Evolutionary conservation across 1,140 invertebrate species (phyloP).

Genomic region (Drosophila parabipectinata): DNA sequence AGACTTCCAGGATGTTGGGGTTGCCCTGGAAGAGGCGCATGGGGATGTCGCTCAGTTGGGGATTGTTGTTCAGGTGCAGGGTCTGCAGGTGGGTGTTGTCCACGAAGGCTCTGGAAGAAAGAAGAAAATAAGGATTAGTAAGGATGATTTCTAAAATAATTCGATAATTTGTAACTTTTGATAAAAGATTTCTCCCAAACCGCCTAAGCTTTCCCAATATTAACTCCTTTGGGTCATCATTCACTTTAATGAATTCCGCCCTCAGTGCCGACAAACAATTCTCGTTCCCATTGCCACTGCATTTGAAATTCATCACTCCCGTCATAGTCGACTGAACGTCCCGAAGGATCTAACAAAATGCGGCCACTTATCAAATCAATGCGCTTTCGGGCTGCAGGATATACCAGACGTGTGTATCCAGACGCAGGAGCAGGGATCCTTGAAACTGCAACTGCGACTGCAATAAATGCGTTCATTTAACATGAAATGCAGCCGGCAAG

Average conservation of each 20-base stretch:
- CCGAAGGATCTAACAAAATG: constrained; percentile 38
- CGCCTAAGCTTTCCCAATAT: not conserved
- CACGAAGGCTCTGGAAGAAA: constrained; percentile 87
- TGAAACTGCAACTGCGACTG: constrained; percentile 13
- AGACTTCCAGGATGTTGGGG: constrained; percentile 89
- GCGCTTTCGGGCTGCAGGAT: constrained; percentile 11
- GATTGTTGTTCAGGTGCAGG: constrained; percentile 91
- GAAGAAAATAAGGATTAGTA: not conserved
- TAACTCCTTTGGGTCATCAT: constrained; percentile 3
- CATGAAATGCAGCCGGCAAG: constrained; percentile 68
- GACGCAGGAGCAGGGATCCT: constrained; percentile 1
- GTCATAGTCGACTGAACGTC: constrained; percentile 30
- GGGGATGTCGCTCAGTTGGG: constrained; percentile 88
- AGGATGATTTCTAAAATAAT: too few species aligned
- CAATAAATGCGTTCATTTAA: constrained; percentile 82
- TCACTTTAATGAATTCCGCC: constrained; percentile 34
- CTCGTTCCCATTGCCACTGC: constrained; percentile 37
- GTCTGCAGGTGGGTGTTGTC: constrained; percentile 93
- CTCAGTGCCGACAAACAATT: constrained; percentile 30
- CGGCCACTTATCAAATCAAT: constrained; percentile 75
- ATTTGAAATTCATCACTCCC: constrained; percentile 36
- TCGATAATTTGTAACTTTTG: not conserved
- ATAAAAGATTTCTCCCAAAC: too few species aligned
- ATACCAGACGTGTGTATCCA: not conserved
- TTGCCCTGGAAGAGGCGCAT: constrained; percentile 90